A percentile compares a stretch with the other conserved stretches of the same genome.
Conservation (phyloP, 2,888 invertebrate genomes). For the Xylota sylvarum region DNA sequence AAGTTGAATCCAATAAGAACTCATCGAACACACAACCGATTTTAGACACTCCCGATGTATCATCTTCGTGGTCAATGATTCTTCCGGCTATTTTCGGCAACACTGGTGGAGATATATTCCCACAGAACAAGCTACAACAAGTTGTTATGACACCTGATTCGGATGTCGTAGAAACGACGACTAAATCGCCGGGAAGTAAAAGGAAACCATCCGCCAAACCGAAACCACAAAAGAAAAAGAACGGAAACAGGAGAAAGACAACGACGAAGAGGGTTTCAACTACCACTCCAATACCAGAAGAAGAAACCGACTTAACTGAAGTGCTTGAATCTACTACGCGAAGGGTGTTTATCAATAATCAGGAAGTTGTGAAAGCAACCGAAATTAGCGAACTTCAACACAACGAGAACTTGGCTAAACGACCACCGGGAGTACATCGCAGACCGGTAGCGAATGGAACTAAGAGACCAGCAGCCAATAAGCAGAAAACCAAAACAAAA, state of each 20-base stretch:
- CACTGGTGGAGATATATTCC: constrained; percentile 87
- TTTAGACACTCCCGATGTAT: constrained; percentile 90
- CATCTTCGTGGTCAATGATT: constrained; percentile 92
- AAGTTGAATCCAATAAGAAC: constrained; percentile 87
- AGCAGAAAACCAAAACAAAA: constrained; percentile 82
- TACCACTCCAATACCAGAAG: constrained; percentile 76
- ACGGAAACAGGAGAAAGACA: constrained; percentile 81
- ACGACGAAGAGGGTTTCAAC: constrained; percentile 76
- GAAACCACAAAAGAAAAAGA: constrained; percentile 82
- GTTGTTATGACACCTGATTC: constrained; percentile 85
- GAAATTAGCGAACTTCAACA: constrained; percentile 67
- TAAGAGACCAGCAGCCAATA: constrained; percentile 80
- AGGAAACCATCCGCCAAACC: constrained; percentile 80
- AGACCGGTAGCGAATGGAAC: constrained; percentile 72
- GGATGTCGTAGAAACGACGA: constrained; percentile 83
- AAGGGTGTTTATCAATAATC: constrained; percentile 82
- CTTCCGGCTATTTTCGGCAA: constrained; percentile 92
- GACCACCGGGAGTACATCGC: constrained; percentile 70
- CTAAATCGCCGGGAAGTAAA: constrained; percentile 70
- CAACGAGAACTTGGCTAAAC: constrained; percentile 78
- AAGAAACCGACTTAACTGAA: constrained; percentile 78
- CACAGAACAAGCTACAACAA: constrained; percentile 85
- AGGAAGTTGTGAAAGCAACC: constrained; percentile 80
- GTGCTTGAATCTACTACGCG: constrained; percentile 80
- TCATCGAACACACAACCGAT: constrained; percentile 84